Evolutionary conservation across 2,797 vertebrate species (phyloP).

Genomic region (Tragopan temminckii): DNA sequence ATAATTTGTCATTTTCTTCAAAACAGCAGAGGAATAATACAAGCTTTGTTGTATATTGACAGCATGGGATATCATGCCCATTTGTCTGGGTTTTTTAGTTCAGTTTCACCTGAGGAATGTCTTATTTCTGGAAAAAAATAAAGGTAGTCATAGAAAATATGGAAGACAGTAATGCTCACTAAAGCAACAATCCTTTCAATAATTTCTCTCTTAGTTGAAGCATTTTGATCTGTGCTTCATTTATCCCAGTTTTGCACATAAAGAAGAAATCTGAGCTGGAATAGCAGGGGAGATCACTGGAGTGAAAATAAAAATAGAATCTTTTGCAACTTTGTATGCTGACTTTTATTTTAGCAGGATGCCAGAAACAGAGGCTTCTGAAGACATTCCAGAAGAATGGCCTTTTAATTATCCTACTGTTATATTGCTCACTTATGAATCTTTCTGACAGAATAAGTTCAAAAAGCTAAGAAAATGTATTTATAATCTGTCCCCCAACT

Average conservation of each 20-base stretch:
- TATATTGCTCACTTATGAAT: constrained; percentile 59
- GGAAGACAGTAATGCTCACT: neutral
- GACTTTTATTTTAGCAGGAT: constrained; percentile 52
- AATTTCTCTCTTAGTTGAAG: neutral
- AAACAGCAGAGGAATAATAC: neutral
- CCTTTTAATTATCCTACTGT: constrained; percentile 57
- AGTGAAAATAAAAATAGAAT: constrained; percentile 68
- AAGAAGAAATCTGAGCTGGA: constrained; percentile 30
- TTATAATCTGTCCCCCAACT: constrained; percentile 29
- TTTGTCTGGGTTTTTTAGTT: neutral
- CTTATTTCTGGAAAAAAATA: neutral
- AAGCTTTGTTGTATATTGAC: accelerated
- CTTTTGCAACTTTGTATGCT: constrained; percentile 50
- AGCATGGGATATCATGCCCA: neutral
- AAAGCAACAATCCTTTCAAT: neutral
- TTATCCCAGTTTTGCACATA: constrained; percentile 21
- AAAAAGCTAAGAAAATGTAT: constrained; percentile 63
- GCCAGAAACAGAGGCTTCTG: constrained; percentile 48
- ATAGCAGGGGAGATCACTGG: constrained; percentile 28
- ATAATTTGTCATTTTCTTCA: neutral
- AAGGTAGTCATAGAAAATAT: neutral
- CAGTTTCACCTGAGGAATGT: neutral
- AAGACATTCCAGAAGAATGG: constrained; percentile 49
- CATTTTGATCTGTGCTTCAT: constrained; percentile 15
- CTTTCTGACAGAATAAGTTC: constrained; percentile 60